phyloP scores from a whole-genome alignment of 2,888 invertebrate genomes.

The Apotomis betuletana region DNA sequence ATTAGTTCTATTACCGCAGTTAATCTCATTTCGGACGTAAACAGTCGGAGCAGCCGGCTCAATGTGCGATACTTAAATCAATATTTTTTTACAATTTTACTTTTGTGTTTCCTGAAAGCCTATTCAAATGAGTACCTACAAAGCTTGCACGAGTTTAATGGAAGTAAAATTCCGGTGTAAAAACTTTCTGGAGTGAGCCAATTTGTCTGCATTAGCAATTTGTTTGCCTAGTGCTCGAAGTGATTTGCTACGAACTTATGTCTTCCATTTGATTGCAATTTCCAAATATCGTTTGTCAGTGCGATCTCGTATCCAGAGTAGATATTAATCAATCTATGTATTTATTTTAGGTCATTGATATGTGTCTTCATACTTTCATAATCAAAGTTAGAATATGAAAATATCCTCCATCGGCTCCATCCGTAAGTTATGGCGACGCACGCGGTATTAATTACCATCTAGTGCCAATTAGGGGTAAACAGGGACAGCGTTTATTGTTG shows the following conservation, averaged over 20 bases:
- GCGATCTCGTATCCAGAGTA: too few relatives aligned
- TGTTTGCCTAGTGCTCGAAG: too few relatives aligned
- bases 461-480: slow-evolving; percentile 5
- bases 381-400: not conserved
- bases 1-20: slow-evolving; percentile 49
- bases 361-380: not conserved
- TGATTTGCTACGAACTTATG: too few relatives aligned
- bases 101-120: not conserved
- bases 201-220: too few relatives aligned
- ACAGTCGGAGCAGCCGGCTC: slow-evolving; percentile 29
- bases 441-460: not conserved
- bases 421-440: not conserved
- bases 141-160: too few relatives aligned
- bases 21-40: slow-evolving; percentile 49
- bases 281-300: too few relatives aligned
- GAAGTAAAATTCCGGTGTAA: too few relatives aligned
- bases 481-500: slow-evolving; percentile 16
- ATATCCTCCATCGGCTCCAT: not conserved
- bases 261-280: too few relatives aligned
- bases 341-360: too few relatives aligned
- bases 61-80: slow-evolving; percentile 8
- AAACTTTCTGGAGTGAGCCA: too few relatives aligned
- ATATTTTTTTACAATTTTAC: not conserved
- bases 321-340: too few relatives aligned
- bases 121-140: not conserved